These are phyloP conservation scores for Macaca nemestrina DNA, from an alignment of 2,113 vertebrate species.

Conservation along the genomic window DNA sequence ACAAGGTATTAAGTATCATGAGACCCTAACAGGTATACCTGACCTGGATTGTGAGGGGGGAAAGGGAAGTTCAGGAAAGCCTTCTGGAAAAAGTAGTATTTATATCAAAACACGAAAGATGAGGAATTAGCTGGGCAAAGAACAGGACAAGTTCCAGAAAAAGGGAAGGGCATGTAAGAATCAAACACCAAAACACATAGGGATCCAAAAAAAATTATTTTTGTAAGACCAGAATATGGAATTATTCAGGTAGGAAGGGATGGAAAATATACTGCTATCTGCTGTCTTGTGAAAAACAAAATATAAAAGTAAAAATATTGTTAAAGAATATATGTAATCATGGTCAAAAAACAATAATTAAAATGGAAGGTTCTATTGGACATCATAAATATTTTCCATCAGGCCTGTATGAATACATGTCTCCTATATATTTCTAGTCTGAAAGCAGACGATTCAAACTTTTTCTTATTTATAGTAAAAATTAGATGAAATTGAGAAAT, in stretches of 20 bases:
- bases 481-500: not conserved
- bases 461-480: not conserved
- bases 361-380: not conserved
- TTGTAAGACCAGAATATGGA: not conserved
- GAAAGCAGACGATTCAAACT: not conserved
- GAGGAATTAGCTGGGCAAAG: not conserved
- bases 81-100: not conserved
- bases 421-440: not conserved
- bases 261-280: not conserved
- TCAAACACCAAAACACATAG: not conserved
- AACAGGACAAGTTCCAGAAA: not conserved
- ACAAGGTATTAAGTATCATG: not conserved
- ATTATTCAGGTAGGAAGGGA: not conserved
- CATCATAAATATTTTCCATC: not conserved
- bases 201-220: slow-evolving; percentile 7
- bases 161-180: not conserved
- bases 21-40: not conserved
- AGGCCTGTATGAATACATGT: not conserved
- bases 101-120: not conserved
- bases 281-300: not conserved
- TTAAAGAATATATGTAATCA: slow-evolving; percentile 5
- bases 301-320: slow-evolving; percentile 14
- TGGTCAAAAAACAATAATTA: slow-evolving; percentile 17
- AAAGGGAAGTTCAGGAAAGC: not conserved
- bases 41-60: not conserved